These are phyloP conservation scores for Diplogasteroides magnus DNA, from an alignment of 1,140 invertebrate species.

Conservation along the genomic window DNA sequence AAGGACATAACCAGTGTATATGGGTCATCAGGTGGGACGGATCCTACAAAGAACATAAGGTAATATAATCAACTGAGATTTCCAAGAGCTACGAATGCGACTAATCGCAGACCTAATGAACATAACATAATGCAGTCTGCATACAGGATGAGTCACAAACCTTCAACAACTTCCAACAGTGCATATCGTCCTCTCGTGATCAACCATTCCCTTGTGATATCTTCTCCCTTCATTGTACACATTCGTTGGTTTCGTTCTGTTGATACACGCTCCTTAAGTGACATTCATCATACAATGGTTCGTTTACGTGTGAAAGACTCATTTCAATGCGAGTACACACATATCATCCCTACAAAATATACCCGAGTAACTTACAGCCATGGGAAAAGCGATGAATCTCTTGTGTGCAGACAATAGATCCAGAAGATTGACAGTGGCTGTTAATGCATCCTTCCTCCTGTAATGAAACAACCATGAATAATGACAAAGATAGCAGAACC, in stretches of 20 bases:
- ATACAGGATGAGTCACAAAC: not conserved
- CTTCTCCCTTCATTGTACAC: not conserved
- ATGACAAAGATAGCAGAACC: too few species aligned
- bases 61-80: too few species aligned
- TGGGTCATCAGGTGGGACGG: too few species aligned
- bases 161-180: not conserved
- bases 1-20: not conserved
- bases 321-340: not conserved
- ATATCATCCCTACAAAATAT: not conserved
- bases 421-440: not conserved
- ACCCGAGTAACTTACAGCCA: not conserved
- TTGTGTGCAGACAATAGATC: not conserved
- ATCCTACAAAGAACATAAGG: too few species aligned
- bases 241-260: not conserved
- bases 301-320: not conserved
- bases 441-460: not conserved
- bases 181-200: not conserved
- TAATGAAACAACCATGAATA: too few species aligned
- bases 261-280: not conserved
- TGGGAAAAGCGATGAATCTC: not conserved
- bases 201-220: not conserved
- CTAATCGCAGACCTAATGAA: not conserved
- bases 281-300: not conserved
- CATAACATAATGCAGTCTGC: not conserved
- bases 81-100: not conserved